phyloP scores from a whole-genome alignment of 2,797 vertebrate species.

The Phrynocephalus forsythii region DNA sequence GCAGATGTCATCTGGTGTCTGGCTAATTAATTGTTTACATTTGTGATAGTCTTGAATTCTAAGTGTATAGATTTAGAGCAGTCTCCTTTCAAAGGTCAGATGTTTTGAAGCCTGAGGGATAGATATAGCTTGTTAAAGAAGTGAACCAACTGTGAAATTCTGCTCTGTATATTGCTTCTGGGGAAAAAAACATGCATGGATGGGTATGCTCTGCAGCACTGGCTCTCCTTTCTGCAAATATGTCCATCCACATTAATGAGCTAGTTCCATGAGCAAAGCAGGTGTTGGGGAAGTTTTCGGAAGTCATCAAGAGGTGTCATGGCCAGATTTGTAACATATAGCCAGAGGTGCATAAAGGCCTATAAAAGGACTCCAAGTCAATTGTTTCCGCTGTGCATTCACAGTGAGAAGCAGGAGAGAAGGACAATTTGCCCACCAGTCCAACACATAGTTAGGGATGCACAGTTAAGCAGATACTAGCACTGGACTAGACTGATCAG shows the following conservation, averaged over 20 bases:
- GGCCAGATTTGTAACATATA: not conserved
- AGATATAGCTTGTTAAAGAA: conserved; percentile 20
- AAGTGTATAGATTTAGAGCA: conserved; percentile 16
- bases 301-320: not conserved
- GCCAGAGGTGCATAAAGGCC: not conserved
- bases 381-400: not conserved
- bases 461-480: not conserved
- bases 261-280: not conserved
- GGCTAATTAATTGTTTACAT: conserved; percentile 21
- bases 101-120: not conserved
- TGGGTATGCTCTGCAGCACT: not conserved
- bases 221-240: not conserved
- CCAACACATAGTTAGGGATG: not conserved
- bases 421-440: not conserved
- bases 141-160: conserved; percentile 32
- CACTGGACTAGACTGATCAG: not conserved
- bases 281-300: not conserved
- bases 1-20: conserved; percentile 16
- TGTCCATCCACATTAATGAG: conserved; percentile 11
- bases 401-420: not conserved
- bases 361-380: not conserved
- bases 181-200: not conserved
- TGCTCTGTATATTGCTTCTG: conserved; percentile 9
- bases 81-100: conserved; percentile 2
- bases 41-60: not conserved